These are phyloP conservation scores for Leucoraja erinaceus DNA, from an alignment of 2,113 vertebrate genomes.

Conservation along the genomic window DNA sequence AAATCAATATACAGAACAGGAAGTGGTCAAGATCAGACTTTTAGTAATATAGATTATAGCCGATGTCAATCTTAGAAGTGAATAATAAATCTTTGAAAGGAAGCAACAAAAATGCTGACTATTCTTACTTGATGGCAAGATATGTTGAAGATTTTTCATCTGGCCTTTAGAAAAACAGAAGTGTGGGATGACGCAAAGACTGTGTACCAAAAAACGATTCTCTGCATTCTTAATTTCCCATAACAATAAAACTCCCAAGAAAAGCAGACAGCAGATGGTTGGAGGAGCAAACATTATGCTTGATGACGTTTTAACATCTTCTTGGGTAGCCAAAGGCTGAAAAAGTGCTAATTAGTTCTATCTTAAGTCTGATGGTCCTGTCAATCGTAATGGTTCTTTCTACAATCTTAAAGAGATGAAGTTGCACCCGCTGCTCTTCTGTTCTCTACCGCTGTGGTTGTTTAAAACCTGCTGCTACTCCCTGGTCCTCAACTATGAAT, in stretches of 20 bases:
- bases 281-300: background rate
- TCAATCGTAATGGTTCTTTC: background rate
- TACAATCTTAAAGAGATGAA: background rate
- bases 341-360: background rate
- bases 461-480: background rate
- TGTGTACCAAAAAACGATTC: background rate
- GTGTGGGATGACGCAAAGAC: background rate
- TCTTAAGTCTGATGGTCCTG: background rate
- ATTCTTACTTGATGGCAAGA: background rate
- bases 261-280: background rate
- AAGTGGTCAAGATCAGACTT: too few relatives aligned
- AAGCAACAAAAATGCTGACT: background rate
- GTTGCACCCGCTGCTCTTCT: too few relatives aligned
- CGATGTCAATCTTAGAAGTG: background rate
- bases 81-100: background rate
- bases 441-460: background rate
- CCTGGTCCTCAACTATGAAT: background rate
- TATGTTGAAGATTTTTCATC: background rate
- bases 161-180: background rate
- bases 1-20: too few relatives aligned
- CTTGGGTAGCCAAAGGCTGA: background rate
- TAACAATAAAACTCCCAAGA: background rate
- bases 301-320: background rate
- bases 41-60: background rate
- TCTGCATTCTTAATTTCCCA: slow-evolving; percentile 7